phyloP scores from a whole-genome alignment of 1,140 invertebrate species.

The Trichonephila clavata region DNA sequence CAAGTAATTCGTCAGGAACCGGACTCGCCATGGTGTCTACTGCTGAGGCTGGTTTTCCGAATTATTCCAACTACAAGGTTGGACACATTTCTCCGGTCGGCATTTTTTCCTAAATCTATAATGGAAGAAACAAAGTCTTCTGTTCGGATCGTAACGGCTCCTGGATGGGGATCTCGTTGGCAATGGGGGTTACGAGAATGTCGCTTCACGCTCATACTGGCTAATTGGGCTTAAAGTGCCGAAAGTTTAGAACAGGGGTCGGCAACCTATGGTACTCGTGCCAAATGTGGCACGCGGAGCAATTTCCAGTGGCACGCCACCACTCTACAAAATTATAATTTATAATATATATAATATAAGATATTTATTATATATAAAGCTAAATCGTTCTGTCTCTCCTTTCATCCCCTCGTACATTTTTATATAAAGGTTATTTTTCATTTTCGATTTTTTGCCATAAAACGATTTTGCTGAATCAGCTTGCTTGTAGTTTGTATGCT shows the following conservation, averaged over 20 bases:
- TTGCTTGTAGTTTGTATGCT: too few relatives aligned
- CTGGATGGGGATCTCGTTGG: neutral
- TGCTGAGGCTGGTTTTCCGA: constrained; percentile 22
- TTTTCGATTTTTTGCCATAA: too few relatives aligned
- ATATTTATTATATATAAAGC: too few relatives aligned
- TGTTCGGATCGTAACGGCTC: neutral
- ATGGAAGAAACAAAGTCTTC: constrained; percentile 2
- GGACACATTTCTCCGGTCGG: constrained; percentile 5
- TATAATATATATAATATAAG: too few relatives aligned
- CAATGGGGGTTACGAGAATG: neutral
- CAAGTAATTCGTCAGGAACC: neutral
- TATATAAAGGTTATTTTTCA: too few relatives aligned
- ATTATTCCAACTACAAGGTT: neutral
- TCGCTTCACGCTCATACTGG: neutral
- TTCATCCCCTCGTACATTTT: too few relatives aligned
- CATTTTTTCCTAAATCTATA: constrained; percentile 35
- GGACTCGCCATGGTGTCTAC: neutral
- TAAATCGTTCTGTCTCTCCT: too few relatives aligned
- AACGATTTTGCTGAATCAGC: too few relatives aligned
- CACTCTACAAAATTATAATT: too few relatives aligned
- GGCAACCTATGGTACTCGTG: too few relatives aligned
- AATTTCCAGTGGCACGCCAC: too few relatives aligned
- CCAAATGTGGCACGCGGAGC: too few relatives aligned
- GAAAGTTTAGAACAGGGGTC: neutral
- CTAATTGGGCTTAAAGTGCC: neutral